A percentile compares a stretch with the other conserved stretches of the same genome.
Evolutionary conservation across 2,797 vertebrate species (phyloP).

Genomic region (Taenioides sp.): DNA sequence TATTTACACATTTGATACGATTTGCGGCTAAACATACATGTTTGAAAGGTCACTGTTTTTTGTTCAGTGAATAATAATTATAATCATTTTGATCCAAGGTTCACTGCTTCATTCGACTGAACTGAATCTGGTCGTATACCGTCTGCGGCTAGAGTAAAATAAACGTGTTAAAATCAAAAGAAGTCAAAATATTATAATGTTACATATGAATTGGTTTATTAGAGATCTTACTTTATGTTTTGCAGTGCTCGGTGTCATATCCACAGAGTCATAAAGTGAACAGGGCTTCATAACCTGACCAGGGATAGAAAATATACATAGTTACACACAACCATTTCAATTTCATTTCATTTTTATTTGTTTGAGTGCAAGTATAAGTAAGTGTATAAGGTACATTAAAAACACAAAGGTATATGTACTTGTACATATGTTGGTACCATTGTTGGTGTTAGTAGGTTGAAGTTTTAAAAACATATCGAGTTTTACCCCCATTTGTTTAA

Average conservation of each 20-base stretch:
- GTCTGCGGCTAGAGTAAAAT: constrained; percentile 30
- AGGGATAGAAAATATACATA: neutral
- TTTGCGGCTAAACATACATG: no score
- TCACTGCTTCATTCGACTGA: constrained; percentile 1
- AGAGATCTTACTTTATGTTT: constrained; percentile 29
- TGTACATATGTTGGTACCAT: no score
- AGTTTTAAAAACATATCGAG: no score
- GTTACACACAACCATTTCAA: no score
- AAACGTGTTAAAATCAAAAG: neutral
- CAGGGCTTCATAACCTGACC: constrained; percentile 11
- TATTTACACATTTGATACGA: no score
- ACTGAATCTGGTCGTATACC: constrained; percentile 55
- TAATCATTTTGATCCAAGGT: neutral
- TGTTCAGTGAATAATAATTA: neutral
- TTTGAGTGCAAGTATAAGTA: no score
- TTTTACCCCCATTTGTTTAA: no score
- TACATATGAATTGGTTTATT: neutral
- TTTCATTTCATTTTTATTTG: no score
- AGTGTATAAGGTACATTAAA: no score
- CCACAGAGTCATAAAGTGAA: constrained; percentile 51
- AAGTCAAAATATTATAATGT: neutral
- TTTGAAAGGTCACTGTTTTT: no score
- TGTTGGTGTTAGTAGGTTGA: no score
- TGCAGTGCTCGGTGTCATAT: rapidly evolving
- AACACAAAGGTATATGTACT: no score